Conservation (phyloP, 1,140 invertebrate genomes). For the Pogonus chalceus region DNA sequence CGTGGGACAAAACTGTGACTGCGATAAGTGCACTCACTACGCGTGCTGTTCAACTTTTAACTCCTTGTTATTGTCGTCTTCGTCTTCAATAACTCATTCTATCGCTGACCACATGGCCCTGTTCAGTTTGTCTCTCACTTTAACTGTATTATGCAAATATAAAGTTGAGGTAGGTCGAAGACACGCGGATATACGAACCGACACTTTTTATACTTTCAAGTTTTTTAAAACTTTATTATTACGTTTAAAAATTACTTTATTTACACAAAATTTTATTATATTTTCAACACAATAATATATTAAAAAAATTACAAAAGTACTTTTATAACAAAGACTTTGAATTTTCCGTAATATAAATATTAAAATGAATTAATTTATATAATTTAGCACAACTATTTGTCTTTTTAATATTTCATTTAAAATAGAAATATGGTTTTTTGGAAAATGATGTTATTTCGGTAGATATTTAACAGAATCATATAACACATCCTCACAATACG, state of each 20-base stretch:
- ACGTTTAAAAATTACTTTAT: not conserved
- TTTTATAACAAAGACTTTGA: not conserved
- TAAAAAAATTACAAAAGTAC: not conserved
- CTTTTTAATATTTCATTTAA: too few relatives aligned
- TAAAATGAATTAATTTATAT: not conserved
- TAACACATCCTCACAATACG: not conserved
- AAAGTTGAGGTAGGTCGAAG: not conserved
- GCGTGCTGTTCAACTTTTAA: too few relatives aligned
- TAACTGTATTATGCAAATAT: not conserved
- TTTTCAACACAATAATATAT: not conserved
- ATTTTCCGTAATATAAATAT: not conserved
- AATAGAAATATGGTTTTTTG: too few relatives aligned
- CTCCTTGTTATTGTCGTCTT: too few relatives aligned
- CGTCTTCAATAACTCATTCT: not conserved
- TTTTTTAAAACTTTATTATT: not conserved
- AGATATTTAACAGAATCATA: not conserved
- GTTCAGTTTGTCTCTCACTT: not conserved
- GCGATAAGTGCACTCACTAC: not conserved
- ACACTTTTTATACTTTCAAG: not conserved
- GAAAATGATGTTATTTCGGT: not conserved
- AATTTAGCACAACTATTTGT: too few relatives aligned
- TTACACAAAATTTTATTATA: not conserved
- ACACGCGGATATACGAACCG: not conserved
- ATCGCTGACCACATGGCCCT: not conserved
- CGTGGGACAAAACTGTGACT: not conserved